Conservation (phyloP, 2,888 invertebrate species). For the Euplagia quadripunctaria region DNA sequence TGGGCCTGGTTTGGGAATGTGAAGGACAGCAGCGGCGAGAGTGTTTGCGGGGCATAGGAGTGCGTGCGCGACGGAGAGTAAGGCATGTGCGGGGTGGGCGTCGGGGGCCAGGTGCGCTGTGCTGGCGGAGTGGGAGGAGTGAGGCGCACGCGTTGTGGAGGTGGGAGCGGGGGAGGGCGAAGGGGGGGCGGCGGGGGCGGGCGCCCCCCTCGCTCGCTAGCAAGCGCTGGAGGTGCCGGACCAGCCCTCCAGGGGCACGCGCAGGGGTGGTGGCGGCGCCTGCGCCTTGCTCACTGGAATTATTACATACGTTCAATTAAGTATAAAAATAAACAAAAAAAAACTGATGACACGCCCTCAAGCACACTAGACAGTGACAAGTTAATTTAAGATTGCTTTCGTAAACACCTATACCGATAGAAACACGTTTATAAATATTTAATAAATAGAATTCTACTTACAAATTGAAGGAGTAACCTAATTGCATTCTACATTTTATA, state of each 20-base stretch:
- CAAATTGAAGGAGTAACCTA: no score
- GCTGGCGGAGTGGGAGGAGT: conserved; percentile 61
- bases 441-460: no score
- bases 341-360: conserved; percentile 1
- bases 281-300: conserved; percentile 86
- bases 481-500: no score
- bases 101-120: conserved; percentile 69
- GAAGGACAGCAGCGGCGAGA: conserved; percentile 60
- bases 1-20: conserved; percentile 63
- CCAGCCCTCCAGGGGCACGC: conserved; percentile 86
- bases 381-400: background rate
- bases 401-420: background rate
- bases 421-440: no score
- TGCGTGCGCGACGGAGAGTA: conserved; percentile 70
- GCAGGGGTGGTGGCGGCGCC: conserved; percentile 88
- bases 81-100: conserved; percentile 59
- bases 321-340: background rate
- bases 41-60: conserved; percentile 73
- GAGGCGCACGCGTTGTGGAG: conserved; percentile 22
- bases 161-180: conserved; percentile 36
- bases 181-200: conserved; percentile 53
- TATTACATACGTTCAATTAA: conserved; percentile 24
- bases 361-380: conserved; percentile 23
- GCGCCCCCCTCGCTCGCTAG: conserved; percentile 83
- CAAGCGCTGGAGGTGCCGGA: conserved; percentile 86